Evolutionary conservation across 2,888 invertebrate genomes (phyloP).

Genomic region (Noctua fimbriata): DNA sequence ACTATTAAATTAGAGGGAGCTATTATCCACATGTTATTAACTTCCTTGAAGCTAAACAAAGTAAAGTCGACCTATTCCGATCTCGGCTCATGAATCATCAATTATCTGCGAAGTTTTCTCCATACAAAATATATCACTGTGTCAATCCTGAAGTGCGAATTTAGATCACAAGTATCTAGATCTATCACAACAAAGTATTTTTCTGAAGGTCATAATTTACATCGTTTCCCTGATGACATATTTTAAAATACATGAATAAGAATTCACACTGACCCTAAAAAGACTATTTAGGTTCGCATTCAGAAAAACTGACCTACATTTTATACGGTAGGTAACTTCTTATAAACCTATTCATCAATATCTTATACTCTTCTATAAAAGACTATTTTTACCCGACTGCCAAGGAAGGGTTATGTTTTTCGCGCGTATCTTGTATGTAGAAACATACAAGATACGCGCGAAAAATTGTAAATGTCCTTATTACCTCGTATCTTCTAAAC

Average conservation of each 20-base stretch:
- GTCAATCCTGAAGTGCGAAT: neutral
- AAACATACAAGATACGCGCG: too few species aligned
- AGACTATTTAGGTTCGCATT: neutral
- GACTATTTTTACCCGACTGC: neutral
- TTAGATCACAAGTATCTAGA: neutral
- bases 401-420: too few species aligned
- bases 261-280: neutral
- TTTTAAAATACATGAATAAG: slow-evolving; percentile 20
- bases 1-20: neutral
- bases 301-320: slow-evolving; percentile 3
- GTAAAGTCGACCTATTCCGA: neutral
- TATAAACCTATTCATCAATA: neutral
- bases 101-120: neutral
- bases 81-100: neutral
- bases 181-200: neutral
- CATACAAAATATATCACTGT: neutral
- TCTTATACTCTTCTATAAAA: neutral
- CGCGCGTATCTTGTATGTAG: too few species aligned
- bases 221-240: neutral
- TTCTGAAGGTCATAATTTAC: neutral
- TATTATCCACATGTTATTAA: neutral
- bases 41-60: neutral
- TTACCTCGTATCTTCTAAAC: too few species aligned
- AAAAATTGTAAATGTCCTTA: too few species aligned
- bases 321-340: neutral